A percentile compares a stretch with the other conserved stretches of the same genome.
Evolutionary conservation across 2,888 invertebrate species (phyloP).

Genomic region (Diplolepis rosae): DNA sequence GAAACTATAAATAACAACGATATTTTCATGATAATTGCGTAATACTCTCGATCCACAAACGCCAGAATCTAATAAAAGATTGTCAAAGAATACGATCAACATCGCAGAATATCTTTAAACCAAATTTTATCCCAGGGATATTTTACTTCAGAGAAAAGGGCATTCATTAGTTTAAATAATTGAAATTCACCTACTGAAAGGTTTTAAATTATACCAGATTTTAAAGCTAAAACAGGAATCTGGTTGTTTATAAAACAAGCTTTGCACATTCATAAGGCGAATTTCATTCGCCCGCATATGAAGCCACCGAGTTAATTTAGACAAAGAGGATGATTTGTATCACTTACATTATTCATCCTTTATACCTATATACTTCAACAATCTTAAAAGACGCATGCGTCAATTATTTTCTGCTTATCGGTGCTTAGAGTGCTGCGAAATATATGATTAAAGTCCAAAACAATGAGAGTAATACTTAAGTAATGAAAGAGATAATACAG

Average conservation of each 20-base stretch:
- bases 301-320: neutral
- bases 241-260: no score
- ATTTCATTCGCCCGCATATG: neutral
- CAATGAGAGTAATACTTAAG: neutral
- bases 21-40: neutral
- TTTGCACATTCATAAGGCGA: neutral
- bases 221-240: no score
- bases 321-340: conserved; percentile 2
- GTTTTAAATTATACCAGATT: no score
- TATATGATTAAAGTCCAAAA: conserved; percentile 6
- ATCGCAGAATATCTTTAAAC: neutral
- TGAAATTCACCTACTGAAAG: no score
- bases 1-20: neutral
- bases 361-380: neutral
- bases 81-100: neutral
- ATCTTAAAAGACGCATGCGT: neutral
- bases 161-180: no score
- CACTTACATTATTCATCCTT: neutral
- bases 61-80: conserved; percentile 23
- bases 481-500: neutral
- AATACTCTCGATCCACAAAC: neutral
- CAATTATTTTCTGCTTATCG: neutral
- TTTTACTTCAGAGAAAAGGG: no score
- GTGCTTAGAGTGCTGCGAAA: neutral
- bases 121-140: neutral